Conservation (phyloP, 2,113 vertebrate species). For the Saccopteryx bilineata region DNA sequence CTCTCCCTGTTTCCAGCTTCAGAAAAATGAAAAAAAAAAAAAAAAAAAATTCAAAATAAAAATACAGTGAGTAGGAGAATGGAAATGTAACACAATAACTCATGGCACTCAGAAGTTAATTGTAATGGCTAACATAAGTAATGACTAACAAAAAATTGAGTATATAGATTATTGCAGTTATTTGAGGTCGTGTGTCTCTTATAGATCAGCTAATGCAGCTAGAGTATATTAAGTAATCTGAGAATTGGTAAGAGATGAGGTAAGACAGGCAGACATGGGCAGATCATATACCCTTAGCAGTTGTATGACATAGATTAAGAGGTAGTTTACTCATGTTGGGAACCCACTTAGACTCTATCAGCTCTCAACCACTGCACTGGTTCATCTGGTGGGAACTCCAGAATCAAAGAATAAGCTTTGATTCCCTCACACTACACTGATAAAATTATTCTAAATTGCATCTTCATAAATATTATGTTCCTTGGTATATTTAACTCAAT, state of each 20-base stretch:
- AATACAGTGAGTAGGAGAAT: not conserved
- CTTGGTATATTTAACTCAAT: not conserved
- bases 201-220: not conserved
- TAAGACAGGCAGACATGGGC: not conserved
- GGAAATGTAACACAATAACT: not conserved
- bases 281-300: not conserved
- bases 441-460: not conserved
- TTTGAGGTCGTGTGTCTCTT: not conserved
- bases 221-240: not conserved
- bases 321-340: not conserved
- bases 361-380: not conserved
- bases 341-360: not conserved
- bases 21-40: no score
- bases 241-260: not conserved
- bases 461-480: not conserved
- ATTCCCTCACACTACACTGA: not conserved
- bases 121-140: no score
- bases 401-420: not conserved
- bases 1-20: no score
- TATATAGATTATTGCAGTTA: not conserved
- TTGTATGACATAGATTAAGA: not conserved
- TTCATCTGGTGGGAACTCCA: not conserved
- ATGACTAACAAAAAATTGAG: not conserved
- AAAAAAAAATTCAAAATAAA: not conserved
- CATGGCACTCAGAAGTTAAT: not conserved